Evolutionary conservation across 2,113 vertebrate genomes (phyloP).

Genomic region (Nannobrachium achirus): DNA sequence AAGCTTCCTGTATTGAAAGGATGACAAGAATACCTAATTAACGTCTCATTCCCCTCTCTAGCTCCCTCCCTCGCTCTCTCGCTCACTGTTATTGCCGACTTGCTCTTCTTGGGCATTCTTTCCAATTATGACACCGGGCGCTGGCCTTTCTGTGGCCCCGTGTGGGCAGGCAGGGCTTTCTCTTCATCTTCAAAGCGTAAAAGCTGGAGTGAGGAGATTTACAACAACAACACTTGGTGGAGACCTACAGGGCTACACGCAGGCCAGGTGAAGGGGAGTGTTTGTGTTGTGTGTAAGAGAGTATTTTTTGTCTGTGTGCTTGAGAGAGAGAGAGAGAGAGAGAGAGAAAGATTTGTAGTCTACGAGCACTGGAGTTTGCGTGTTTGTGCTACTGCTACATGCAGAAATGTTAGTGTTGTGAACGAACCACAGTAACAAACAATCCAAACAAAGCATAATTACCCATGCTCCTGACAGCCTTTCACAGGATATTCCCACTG

Average conservation of each 20-base stretch:
- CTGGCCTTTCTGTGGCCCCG: slow-evolving; percentile 55
- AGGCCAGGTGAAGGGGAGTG: slow-evolving; percentile 49
- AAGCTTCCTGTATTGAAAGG: slow-evolving; percentile 62
- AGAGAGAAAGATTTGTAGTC: no score
- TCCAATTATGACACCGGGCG: slow-evolving; percentile 57
- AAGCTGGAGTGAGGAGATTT: slow-evolving; percentile 63
- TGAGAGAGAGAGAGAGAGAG: no score
- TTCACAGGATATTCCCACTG: no score
- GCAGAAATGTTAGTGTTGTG: no score
- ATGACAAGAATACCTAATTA: slow-evolving; percentile 74
- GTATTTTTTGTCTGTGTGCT: no score
- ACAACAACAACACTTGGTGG: slow-evolving; percentile 52
- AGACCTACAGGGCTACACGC: slow-evolving; percentile 46
- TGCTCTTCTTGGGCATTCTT: slow-evolving; percentile 25
- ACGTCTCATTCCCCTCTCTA: slow-evolving; percentile 63
- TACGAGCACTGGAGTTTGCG: no score
- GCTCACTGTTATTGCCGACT: slow-evolving; percentile 1
- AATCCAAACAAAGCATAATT: no score
- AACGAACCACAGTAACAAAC: no score
- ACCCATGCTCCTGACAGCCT: no score
- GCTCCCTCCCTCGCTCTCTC: slow-evolving; percentile 41
- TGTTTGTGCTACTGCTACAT: no score
- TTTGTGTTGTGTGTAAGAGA: background rate
- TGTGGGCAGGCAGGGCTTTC: slow-evolving; percentile 47
- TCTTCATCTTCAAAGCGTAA: slow-evolving; percentile 40